phyloP scores from a whole-genome alignment of 2,113 vertebrate genomes.

The Planiliza haematocheilus region DNA sequence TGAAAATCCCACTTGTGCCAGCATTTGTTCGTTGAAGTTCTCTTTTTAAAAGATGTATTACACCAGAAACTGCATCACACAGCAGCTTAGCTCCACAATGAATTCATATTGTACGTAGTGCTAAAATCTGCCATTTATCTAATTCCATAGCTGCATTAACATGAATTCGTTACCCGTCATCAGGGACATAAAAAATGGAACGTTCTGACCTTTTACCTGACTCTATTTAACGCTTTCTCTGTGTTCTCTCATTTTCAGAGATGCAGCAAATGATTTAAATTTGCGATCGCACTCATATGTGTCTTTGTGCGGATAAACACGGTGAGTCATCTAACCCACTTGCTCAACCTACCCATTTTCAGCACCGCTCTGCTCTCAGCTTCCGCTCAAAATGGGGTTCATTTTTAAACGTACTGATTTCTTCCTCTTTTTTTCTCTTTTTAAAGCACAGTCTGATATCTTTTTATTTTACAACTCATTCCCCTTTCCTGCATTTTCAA shows the following conservation, averaged over 20 bases:
- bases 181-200: slow-evolving; percentile 3
- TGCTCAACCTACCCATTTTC: slow-evolving; percentile 23
- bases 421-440: neutral
- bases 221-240: neutral
- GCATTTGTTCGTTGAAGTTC: slow-evolving; percentile 3
- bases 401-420: neutral
- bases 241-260: neutral
- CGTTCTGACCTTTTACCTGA: slow-evolving; percentile 2
- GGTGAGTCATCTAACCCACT: slow-evolving; percentile 27
- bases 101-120: slow-evolving; percentile 15
- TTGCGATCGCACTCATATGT: slow-evolving; percentile 16
- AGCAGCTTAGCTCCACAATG: slow-evolving; percentile 1
- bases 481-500: neutral
- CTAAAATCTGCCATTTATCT: slow-evolving; percentile 15
- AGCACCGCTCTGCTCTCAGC: neutral
- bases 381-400: neutral
- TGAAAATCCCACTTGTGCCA: slow-evolving; percentile 26
- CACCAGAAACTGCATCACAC: slow-evolving; percentile 28
- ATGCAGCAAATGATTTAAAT: slow-evolving; percentile 3
- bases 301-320: slow-evolving; percentile 7
- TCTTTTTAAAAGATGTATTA: slow-evolving; percentile 12
- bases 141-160: slow-evolving; percentile 20
- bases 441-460: neutral
- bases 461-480: slow-evolving; percentile 5
- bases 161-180: neutral